phyloP scores from a whole-genome alignment of 2,113 vertebrate genomes.

The Anseranas semipalmata region DNA sequence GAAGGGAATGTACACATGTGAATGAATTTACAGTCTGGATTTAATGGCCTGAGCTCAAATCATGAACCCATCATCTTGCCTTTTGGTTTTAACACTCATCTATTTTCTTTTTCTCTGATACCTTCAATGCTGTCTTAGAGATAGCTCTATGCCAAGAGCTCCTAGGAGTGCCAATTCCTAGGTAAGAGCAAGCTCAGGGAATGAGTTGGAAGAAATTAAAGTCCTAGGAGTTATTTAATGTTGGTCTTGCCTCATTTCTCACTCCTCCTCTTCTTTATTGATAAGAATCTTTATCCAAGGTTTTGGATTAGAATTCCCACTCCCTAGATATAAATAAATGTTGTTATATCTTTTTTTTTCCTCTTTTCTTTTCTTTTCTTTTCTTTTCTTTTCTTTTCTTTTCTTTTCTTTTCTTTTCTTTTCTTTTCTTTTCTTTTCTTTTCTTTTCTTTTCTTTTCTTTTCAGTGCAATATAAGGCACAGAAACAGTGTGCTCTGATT shows the following conservation, averaged over 20 bases:
- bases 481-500: neutral
- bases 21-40: neutral
- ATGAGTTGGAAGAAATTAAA: neutral
- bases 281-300: neutral
- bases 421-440: too few species aligned
- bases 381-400: too few species aligned
- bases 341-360: neutral
- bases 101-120: neutral
- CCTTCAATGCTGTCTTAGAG: neutral
- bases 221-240: neutral
- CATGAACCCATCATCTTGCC: neutral
- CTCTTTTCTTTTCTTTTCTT: neutral
- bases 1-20: neutral
- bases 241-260: neutral
- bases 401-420: too few species aligned
- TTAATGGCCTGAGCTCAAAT: neutral
- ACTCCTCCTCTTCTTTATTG: neutral
- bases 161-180: neutral
- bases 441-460: too few species aligned
- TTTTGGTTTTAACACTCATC: neutral
- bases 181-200: neutral
- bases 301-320: neutral
- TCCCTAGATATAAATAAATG: neutral
- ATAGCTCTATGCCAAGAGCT: neutral
- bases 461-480: neutral